These are phyloP conservation scores for Meleagris gallopavo DNA, from an alignment of 2,113 vertebrate genomes.

Conservation along the genomic window DNA sequence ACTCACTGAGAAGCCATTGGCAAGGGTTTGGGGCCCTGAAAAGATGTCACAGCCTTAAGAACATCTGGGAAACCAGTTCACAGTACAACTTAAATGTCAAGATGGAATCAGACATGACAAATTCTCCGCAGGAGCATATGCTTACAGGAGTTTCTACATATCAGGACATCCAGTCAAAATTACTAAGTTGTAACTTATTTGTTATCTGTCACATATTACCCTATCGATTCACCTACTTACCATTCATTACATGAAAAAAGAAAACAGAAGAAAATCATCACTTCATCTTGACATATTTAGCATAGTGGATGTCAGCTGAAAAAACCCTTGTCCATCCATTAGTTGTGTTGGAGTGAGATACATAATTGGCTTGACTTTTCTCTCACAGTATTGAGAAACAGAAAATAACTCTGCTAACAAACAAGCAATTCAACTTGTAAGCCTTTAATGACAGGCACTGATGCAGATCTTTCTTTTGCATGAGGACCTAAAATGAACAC, in stretches of 20 bases:
- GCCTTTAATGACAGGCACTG: background rate
- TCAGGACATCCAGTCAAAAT: background rate
- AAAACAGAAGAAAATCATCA: background rate
- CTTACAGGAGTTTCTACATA: background rate
- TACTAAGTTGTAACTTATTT: background rate
- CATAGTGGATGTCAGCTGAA: background rate
- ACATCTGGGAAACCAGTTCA: background rate
- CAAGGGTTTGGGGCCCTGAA: background rate
- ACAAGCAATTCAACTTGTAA: background rate
- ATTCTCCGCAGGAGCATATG: background rate
- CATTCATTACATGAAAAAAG: constrained; percentile 8
- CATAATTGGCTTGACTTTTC: constrained; percentile 27
- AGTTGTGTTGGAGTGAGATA: background rate
- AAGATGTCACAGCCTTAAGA: background rate
- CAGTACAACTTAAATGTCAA: background rate
- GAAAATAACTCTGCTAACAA: constrained; percentile 19
- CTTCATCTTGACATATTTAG: background rate
- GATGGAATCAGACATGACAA: background rate
- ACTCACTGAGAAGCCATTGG: background rate
- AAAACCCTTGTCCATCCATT: background rate
- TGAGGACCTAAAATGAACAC: background rate
- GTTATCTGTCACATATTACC: background rate
- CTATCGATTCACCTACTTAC: background rate
- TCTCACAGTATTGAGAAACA: constrained; percentile 19
- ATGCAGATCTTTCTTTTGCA: background rate